Evolutionary conservation across 2,113 vertebrate genomes (phyloP), one percentile per base, ranked within the genome.

Genomic region (Blennius ocellaris): DNA sequence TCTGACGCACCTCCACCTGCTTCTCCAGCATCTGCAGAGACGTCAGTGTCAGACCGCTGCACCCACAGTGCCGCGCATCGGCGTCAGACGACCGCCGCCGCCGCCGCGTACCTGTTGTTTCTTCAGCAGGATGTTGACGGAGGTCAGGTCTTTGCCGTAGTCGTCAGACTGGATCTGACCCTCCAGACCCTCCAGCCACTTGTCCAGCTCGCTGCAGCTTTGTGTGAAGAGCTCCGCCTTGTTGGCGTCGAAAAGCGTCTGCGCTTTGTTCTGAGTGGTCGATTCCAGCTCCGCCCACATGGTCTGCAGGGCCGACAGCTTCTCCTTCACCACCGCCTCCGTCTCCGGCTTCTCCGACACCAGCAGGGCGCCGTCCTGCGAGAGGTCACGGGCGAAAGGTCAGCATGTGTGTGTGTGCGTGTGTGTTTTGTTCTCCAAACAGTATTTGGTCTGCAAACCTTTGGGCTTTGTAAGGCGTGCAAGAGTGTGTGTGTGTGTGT

Each of bases 141-240:
- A 98, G 86, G 97, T 99, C 82, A 99, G 95, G 79, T 99, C 97
- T 78, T 99, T 99, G 74, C 97, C 97, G 0, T 96, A 97, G 89
- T 99, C 97, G 0, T 99, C 97, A 0, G 97, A 99, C 66, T 97
- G 96, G 79, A 98, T 97, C 87, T 99, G 97, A n/a, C 96, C 95
- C 89, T 99, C 96, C 48, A 99, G 85, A 49, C 96, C 94, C 0
- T 92, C 93, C 55, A 99, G 92, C 97, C 97, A 99, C 78, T 98
- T 96, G 89, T 98, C 97, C 48, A 99, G 90, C 75, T 99, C 96
- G 1, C 96, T 93, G 55, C 97, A 99, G 93, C 97, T 99, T 92
- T 99, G 97, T 0, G 97, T 99, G 79, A 99, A 98, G 50, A 99
- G 96, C 80, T 99, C 97, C 0, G 97, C 96, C 87, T 97, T 98